phyloP scores from a whole-genome alignment of 2,888 invertebrate genomes.

The Poecilus cupreus region DNA sequence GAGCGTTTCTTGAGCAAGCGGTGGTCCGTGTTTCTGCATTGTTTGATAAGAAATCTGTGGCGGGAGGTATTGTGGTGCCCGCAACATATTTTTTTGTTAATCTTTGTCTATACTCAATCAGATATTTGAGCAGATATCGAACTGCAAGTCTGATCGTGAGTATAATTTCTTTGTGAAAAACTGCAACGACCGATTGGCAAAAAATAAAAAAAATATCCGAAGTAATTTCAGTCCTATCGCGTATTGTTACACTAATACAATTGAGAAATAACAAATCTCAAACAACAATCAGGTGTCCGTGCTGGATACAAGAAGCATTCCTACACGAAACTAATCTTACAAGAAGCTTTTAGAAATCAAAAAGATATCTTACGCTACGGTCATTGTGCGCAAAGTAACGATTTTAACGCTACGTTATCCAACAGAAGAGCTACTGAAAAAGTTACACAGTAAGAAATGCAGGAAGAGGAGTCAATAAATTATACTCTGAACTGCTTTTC shows the following conservation, averaged over 20 bases:
- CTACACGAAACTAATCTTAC: constrained; percentile 49
- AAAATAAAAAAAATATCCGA: background rate
- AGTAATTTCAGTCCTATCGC: constrained; percentile 8
- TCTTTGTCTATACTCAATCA: too few species aligned
- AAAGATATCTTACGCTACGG: constrained; percentile 18
- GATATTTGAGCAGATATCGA: too few species aligned
- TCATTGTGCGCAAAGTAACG: constrained; percentile 47
- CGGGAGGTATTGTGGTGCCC: too few species aligned
- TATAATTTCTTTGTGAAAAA: constrained; percentile 2
- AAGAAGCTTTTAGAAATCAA: constrained; percentile 45
- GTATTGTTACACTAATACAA: constrained; percentile 35
- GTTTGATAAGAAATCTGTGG: too few species aligned
- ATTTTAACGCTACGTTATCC: constrained; percentile 46
- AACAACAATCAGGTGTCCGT: constrained; percentile 25
- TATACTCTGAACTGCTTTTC: constrained; percentile 14
- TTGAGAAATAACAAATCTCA: constrained; percentile 16
- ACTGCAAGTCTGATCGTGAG: too few species aligned
- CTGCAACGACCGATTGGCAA: background rate
- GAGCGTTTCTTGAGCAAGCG: too few species aligned
- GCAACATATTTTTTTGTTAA: too few species aligned
- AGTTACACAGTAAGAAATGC: background rate
- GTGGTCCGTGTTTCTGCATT: too few species aligned
- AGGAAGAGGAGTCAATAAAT: constrained; percentile 13
- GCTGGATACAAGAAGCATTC: constrained; percentile 23
- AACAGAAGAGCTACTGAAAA: constrained; percentile 16